Evolutionary conservation across 2,888 invertebrate genomes (phyloP), one percentile per base, ranked within the genome.

Genomic region (Lapara coniferarum): DNA sequence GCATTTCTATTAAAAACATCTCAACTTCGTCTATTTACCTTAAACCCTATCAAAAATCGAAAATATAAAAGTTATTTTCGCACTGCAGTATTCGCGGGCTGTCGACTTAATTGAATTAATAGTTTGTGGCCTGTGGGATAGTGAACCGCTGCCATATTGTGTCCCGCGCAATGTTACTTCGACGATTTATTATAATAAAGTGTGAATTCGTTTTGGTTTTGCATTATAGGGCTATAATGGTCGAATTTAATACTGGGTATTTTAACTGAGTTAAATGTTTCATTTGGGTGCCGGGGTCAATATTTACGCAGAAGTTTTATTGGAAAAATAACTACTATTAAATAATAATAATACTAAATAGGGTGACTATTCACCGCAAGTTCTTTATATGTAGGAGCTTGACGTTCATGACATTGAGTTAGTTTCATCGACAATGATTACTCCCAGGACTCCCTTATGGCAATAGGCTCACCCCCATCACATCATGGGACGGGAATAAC

Each of bases 81-180:
- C 79, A 80, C 70, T 83, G 83, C 83, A 82, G 81, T 72, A 74
- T 73, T 72, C 68, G 59, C 75, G 72, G 68, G 75, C 71, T 66
- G 72, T 70, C 74, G 79, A 75, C 74, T 83, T 83, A 83, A 84
- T 83, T 83, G 73, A 83, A 87, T 87, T 86, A 87, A 86, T 87
- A 84, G 85, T 81, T 83, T 77, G 85, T 74, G 84, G 85, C 67
- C 66, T n/a, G n/a, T 25, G 25, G 73, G 75, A 75, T 74, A 79
- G 68, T 69, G 46, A 63, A 63, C 53, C 53, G 63, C 59, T 63
- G 68, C 68, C 68, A 69, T 69, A 53, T 69, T 52, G 68, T 68
- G 49, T 44, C 63, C 16, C 44, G 53, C 59, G 68, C 68, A 63
- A 53, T 53, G 19, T 51, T 58, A 56, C 37, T 57, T 57, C 25